Evolutionary conservation across 2,113 vertebrate species (phyloP).

Genomic region (Tautogolabrus adspersus): DNA sequence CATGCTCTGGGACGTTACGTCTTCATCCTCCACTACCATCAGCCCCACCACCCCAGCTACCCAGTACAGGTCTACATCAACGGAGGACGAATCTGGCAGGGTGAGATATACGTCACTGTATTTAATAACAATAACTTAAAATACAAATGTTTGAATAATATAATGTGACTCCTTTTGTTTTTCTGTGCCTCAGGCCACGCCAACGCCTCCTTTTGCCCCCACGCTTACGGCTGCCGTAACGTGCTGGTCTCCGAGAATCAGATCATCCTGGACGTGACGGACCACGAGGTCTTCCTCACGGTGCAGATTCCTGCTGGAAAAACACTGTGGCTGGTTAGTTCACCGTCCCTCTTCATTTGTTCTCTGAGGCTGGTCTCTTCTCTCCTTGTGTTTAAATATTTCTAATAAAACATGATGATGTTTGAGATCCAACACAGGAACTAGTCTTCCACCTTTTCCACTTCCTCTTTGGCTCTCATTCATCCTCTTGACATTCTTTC

Average conservation of each 20-base stretch:
- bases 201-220: slow-evolving; percentile 92
- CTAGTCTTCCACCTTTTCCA: no score
- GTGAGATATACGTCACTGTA: slow-evolving; percentile 72
- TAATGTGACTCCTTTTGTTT: not conserved
- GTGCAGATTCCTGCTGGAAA: slow-evolving; percentile 89
- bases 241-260: slow-evolving; percentile 90
- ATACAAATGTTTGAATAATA: no score
- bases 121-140: no score
- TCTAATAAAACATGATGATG: no score
- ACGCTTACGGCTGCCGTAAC: slow-evolving; percentile 91
- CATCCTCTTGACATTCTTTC: no score
- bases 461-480: not conserved
- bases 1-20: slow-evolving; percentile 91
- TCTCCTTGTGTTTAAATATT: no score
- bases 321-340: slow-evolving; percentile 93
- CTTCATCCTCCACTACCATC: slow-evolving; percentile 94
- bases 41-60: slow-evolving; percentile 90
- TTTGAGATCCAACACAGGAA: no score
- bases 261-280: slow-evolving; percentile 90
- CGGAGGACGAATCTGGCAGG: slow-evolving; percentile 92
- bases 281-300: slow-evolving; percentile 89
- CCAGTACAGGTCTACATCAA: slow-evolving; percentile 89
- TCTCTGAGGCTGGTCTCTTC: not conserved
- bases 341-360: not conserved
- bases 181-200: slow-evolving; percentile 83